phyloP scores from a whole-genome alignment of 2,113 vertebrate genomes.

The Halcyon malimbica region DNA sequence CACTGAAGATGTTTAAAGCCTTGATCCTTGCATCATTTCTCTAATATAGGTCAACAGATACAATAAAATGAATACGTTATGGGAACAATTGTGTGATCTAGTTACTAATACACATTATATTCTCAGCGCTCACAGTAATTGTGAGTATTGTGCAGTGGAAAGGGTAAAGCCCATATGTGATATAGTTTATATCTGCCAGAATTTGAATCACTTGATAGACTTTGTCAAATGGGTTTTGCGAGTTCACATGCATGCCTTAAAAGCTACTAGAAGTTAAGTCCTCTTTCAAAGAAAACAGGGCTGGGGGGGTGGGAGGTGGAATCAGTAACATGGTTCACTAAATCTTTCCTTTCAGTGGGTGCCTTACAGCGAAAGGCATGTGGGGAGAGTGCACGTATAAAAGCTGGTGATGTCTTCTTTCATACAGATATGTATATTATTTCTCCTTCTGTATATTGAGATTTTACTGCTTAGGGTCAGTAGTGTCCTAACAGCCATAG shows the following conservation, averaged over 20 bases:
- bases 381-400: fast-evolving
- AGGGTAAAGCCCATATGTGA: neutral
- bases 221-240: neutral
- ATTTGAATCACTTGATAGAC: neutral
- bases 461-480: neutral
- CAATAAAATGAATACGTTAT: neutral
- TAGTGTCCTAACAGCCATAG: neutral
- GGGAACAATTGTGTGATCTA: neutral
- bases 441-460: neutral
- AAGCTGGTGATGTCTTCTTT: neutral
- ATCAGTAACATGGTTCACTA: fast-evolving
- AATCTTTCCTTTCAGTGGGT: neutral
- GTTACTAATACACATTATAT: neutral
- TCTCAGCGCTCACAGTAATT: neutral
- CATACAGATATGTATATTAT: fast-evolving
- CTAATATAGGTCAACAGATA: neutral
- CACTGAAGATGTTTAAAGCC: neutral
- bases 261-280: neutral
- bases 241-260: neutral
- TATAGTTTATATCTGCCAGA: neutral
- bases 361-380: neutral
- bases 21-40: constrained; percentile 10
- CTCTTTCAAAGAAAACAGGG: neutral
- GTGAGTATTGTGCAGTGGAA: neutral
- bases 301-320: too few relatives aligned